phyloP scores from a whole-genome alignment of 2,888 invertebrate genomes.

The Caenorhabditis sp. region DNA sequence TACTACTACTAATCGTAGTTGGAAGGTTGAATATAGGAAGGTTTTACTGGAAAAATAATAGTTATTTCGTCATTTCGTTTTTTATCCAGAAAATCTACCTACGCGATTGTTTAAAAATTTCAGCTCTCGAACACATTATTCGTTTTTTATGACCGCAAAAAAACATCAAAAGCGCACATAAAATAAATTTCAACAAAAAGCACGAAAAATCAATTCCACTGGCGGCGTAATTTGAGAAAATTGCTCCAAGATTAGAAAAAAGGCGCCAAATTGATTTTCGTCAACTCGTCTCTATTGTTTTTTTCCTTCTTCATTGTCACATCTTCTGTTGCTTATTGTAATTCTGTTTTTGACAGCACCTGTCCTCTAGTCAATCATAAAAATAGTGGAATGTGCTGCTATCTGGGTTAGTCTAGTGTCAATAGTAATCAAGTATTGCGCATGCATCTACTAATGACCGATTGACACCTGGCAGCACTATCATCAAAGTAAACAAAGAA shows the following conservation, averaged over 20 bases:
- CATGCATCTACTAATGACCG: background rate
- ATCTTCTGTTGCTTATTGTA: background rate
- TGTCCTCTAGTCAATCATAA: background rate
- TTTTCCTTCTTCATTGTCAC: background rate
- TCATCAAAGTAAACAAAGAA: background rate
- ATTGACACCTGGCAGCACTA: background rate
- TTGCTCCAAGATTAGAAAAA: conserved; percentile 1
- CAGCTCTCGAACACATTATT: background rate
- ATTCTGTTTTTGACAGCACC: background rate
- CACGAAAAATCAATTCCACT: background rate
- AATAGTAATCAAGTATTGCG: background rate
- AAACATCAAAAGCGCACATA: background rate
- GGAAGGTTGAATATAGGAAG: no score
- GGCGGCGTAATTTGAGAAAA: conserved; percentile 1
- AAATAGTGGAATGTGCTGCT: background rate
- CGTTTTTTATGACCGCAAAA: background rate
- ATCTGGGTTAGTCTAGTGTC: background rate
- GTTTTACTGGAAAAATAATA: no score
- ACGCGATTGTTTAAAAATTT: background rate
- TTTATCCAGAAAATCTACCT: background rate
- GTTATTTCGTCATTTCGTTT: no score
- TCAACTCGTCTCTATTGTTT: background rate
- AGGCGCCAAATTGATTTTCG: background rate
- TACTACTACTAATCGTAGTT: no score
- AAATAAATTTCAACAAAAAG: background rate